Conservation (phyloP, 2,888 invertebrate genomes). For the Vannuccia rotundouncinata region DNA sequence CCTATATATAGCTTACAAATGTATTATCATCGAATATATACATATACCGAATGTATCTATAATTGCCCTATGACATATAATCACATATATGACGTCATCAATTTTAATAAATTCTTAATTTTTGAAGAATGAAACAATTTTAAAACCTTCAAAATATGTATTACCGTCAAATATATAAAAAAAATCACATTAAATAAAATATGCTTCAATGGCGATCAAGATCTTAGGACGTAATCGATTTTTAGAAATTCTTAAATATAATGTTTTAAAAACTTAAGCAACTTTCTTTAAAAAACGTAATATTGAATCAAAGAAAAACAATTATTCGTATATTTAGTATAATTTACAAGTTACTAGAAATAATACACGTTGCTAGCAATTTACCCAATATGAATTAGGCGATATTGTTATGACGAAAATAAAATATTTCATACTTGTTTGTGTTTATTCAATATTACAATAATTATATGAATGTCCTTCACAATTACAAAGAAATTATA, state of each 20-base stretch:
- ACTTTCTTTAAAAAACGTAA: not conserved
- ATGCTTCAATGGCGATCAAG: not conserved
- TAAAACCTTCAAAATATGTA: not conserved
- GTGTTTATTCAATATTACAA: not conserved
- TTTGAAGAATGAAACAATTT: not conserved
- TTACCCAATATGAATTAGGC: not conserved
- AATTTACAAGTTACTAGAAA: not conserved
- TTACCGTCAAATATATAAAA: not conserved
- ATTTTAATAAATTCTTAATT: too few species aligned
- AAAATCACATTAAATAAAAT: not conserved
- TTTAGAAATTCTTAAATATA: not conserved
- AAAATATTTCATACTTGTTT: not conserved
- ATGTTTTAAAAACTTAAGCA: not conserved
- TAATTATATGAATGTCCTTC: not conserved
- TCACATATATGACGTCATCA: too few species aligned
- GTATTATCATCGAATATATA: too few species aligned
- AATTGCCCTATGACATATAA: too few species aligned
- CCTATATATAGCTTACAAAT: too few species aligned
- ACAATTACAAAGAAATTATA: not conserved
- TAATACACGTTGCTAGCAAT: not conserved
- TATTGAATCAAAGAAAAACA: not conserved
- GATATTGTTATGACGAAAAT: not conserved
- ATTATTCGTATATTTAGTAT: not conserved
- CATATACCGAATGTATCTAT: too few species aligned
- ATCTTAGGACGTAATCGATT: not conserved